These are phyloP conservation scores for Tiliacea citrago DNA, from an alignment of 2,888 invertebrate species.

Conservation along the genomic window DNA sequence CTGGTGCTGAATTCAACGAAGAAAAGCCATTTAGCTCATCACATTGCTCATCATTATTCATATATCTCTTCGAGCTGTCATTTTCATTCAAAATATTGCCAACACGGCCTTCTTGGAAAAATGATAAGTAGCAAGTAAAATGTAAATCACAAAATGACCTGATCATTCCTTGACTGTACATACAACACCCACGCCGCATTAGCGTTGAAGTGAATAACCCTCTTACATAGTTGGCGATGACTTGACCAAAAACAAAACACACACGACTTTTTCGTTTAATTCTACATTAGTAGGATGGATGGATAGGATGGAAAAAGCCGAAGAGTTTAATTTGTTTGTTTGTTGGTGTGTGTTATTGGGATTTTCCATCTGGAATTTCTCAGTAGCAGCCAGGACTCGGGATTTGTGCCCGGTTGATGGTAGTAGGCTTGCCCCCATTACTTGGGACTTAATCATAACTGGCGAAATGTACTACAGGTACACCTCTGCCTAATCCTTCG, in stretches of 20 bases:
- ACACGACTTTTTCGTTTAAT: slow-evolving; percentile 33
- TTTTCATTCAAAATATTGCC: not conserved
- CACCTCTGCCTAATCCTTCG: too few species aligned
- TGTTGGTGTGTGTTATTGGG: too few species aligned
- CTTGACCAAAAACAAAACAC: slow-evolving; percentile 27
- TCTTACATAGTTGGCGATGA: slow-evolving; percentile 26
- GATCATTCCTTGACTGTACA: not conserved
- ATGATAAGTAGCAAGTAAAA: not conserved
- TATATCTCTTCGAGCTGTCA: not conserved
- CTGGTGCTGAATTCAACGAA: not conserved
- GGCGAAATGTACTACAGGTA: too few species aligned
- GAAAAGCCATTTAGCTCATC: not conserved
- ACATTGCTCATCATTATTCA: not conserved
- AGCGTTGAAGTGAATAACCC: slow-evolving; percentile 20
- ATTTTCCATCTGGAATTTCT: too few species aligned
- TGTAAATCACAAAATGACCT: not conserved
- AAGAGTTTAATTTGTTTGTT: too few species aligned
- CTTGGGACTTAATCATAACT: too few species aligned
- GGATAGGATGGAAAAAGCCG: too few species aligned
- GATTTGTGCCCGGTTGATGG: too few species aligned
- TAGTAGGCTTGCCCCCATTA: too few species aligned
- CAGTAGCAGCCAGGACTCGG: too few species aligned
- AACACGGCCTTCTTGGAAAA: not conserved
- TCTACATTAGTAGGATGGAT: not conserved
- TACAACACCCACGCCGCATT: not conserved